These are phyloP conservation scores for Hydropotes inermis DNA, from an alignment of 2,113 vertebrate species.

Conservation along the genomic window DNA sequence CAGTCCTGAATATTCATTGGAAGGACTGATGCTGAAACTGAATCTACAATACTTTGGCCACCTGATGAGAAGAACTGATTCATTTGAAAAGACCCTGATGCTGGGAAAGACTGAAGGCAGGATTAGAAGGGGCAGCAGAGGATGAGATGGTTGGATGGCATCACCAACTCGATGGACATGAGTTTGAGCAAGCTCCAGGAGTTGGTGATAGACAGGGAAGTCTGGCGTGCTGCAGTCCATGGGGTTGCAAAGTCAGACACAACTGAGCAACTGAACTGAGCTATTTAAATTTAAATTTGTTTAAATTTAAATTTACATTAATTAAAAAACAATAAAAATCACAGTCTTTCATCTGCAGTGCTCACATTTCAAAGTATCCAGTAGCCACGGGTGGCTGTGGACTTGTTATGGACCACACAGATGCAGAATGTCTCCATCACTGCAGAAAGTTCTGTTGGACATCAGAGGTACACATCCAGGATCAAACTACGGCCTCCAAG, in stretches of 20 bases:
- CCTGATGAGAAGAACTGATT: neutral
- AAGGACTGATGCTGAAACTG: neutral
- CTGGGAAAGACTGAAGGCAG: neutral
- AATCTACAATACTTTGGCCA: neutral
- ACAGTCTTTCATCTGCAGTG: neutral
- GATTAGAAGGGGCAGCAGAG: neutral
- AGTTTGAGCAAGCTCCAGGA: neutral
- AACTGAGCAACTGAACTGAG: neutral
- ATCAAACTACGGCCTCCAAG: neutral
- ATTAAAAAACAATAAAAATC: neutral
- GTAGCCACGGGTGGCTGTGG: neutral
- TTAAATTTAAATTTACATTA: neutral
- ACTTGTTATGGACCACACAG: neutral
- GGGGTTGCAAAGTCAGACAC: neutral
- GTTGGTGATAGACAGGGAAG: neutral
- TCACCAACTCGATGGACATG: fast-evolving
- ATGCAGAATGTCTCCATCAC: neutral
- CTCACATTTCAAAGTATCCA: neutral
- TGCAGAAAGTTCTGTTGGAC: neutral
- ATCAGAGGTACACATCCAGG: neutral
- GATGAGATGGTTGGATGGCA: neutral
- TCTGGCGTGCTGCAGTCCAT: fast-evolving
- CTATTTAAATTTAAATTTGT: too few species aligned
- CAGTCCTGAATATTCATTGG: neutral
- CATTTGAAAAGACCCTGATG: neutral